A percentile compares a stretch with the other conserved stretches of the same genome.
Evolutionary conservation across 92 coral and sea anemone genomes (phyloP).

Genomic region (Umimayanthus chanpuru): DNA sequence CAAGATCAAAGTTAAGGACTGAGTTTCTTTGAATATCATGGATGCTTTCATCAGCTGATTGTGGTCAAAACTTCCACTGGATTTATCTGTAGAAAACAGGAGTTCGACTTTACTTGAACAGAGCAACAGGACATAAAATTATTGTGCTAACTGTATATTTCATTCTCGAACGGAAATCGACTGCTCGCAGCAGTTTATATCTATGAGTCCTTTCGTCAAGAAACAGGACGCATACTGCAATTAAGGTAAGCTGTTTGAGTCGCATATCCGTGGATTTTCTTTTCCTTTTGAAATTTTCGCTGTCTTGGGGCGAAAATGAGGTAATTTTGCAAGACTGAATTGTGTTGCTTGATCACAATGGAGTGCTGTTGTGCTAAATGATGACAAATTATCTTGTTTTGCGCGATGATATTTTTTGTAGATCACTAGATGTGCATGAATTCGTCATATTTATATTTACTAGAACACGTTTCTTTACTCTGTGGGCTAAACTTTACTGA

Average conservation of each 20-base stretch:
- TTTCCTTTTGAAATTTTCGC: not conserved
- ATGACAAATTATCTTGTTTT: not conserved
- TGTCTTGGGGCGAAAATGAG: constrained; percentile 17
- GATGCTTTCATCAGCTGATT: not conserved
- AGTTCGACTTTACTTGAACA: not conserved
- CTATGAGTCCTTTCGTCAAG: not conserved
- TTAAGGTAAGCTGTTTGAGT: not conserved
- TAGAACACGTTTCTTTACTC: not conserved
- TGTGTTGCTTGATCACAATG: not conserved
- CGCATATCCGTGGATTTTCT: not conserved
- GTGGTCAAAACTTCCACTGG: not conserved
- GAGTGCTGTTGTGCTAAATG: constrained; percentile 5
- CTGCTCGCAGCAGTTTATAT: not conserved
- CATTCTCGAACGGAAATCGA: not conserved
- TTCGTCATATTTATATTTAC: not conserved
- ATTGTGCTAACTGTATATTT: not conserved
- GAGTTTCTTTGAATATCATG: not conserved
- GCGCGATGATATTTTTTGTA: not conserved
- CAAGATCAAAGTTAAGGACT: not conserved
- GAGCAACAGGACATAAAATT: not conserved
- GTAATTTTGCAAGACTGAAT: constrained; percentile 10
- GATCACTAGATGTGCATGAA: not conserved
- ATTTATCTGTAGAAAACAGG: not conserved
- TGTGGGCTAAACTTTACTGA: not conserved
- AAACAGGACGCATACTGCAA: not conserved